Evolutionary conservation across 2,888 invertebrate genomes (phyloP).

Genomic region (Campaea margaritaria): DNA sequence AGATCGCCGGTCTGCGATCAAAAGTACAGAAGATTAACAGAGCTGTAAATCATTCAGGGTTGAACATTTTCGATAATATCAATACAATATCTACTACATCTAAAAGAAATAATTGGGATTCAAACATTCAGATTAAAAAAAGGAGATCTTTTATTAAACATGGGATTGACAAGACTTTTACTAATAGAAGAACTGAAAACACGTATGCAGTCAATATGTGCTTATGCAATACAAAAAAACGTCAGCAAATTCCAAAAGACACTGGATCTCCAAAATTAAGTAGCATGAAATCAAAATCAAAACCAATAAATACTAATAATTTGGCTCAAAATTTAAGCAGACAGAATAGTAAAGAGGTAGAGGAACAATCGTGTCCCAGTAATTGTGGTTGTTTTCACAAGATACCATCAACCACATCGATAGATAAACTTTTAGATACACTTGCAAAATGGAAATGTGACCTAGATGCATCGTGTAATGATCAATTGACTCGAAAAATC

Average conservation of each 20-base stretch:
- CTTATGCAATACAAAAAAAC: slow-evolving; percentile 57
- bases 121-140: slow-evolving; percentile 29
- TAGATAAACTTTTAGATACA: slow-evolving; percentile 66
- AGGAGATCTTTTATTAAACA: slow-evolving; percentile 23
- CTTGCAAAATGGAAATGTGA: slow-evolving; percentile 61
- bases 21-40: slow-evolving; percentile 30
- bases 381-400: slow-evolving; percentile 69
- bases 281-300: slow-evolving; percentile 50
- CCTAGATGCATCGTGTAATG: slow-evolving; percentile 33
- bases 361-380: slow-evolving; percentile 49
- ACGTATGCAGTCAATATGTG: slow-evolving; percentile 72
- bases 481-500: background rate
- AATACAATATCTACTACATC: slow-evolving; percentile 12
- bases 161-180: slow-evolving; percentile 43
- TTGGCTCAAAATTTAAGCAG: slow-evolving; percentile 36
- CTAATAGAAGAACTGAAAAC: slow-evolving; percentile 49
- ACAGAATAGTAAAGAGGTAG: slow-evolving; percentile 35
- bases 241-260: slow-evolving; percentile 45
- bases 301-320: slow-evolving; percentile 49
- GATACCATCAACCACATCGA: slow-evolving; percentile 70
- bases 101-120: slow-evolving; percentile 25
- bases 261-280: slow-evolving; percentile 41
- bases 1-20: slow-evolving; percentile 6
- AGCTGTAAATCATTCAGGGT: slow-evolving; percentile 1
- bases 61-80: slow-evolving; percentile 7